These are phyloP conservation scores for Psittacula echo DNA, from an alignment of 2,797 vertebrate genomes.

Conservation along the genomic window DNA sequence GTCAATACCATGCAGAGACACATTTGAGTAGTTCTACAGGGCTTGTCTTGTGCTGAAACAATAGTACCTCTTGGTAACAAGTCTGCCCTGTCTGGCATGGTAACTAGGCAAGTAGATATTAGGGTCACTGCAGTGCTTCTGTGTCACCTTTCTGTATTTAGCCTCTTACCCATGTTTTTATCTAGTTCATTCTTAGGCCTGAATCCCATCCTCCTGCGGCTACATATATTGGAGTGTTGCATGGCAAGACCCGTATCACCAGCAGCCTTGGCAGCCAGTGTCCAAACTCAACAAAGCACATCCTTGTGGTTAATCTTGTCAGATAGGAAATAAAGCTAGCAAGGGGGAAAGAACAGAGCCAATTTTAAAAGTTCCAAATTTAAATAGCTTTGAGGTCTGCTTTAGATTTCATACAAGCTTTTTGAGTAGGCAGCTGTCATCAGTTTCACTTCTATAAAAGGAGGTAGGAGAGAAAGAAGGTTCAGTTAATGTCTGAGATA, in stretches of 20 bases:
- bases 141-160: not conserved
- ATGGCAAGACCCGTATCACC: not conserved
- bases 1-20: not conserved
- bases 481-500: not conserved
- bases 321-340: not conserved
- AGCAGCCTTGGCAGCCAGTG: not conserved
- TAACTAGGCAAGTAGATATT: not conserved
- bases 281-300: not conserved
- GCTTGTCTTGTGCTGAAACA: not conserved
- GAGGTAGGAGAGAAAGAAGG: not conserved
- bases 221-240: accelerated
- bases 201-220: not conserved
- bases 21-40: not conserved
- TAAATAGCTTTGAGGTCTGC: not conserved
- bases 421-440: not conserved
- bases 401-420: not conserved
- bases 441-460: not conserved
- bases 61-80: not conserved
- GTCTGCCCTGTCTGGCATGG: not conserved
- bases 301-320: not conserved
- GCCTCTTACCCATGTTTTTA: not conserved
- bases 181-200: not conserved
- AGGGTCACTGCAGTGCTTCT: not conserved
- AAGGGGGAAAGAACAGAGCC: not conserved
- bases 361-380: not conserved